These are phyloP conservation scores for Dipodomys stephensi DNA, from an alignment of 2,113 vertebrate genomes.

Conservation along the genomic window DNA sequence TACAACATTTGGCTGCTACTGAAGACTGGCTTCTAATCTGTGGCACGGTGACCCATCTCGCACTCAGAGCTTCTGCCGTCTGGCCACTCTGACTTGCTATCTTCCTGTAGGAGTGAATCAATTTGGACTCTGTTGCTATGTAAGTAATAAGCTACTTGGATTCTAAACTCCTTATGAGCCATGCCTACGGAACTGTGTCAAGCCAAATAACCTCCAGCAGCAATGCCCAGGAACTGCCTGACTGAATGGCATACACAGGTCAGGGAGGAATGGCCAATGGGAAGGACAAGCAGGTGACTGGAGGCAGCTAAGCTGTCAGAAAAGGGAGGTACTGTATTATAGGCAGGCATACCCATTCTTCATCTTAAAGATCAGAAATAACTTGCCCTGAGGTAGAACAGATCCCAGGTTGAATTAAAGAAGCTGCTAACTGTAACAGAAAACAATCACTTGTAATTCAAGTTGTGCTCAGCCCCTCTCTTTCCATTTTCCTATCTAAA, in stretches of 20 bases:
- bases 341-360: background rate
- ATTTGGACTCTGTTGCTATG: background rate
- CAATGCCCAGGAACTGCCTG: background rate
- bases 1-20: background rate
- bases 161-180: background rate
- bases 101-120: background rate
- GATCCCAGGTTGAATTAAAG: background rate
- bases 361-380: background rate
- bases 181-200: no score
- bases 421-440: background rate
- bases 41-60: background rate
- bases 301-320: background rate
- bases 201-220: background rate
- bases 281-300: background rate
- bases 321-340: background rate
- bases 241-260: rapidly evolving
- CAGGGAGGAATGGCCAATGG: background rate
- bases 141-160: background rate
- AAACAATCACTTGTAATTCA: slow-evolving; percentile 20
- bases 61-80: background rate
- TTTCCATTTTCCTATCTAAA: slow-evolving; percentile 16
- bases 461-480: background rate
- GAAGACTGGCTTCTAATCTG: no score
- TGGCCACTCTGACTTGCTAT: background rate
- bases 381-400: background rate